These are phyloP conservation scores for Bembecia ichneumoniformis DNA, from an alignment of 2,888 invertebrate genomes.

Conservation along the genomic window DNA sequence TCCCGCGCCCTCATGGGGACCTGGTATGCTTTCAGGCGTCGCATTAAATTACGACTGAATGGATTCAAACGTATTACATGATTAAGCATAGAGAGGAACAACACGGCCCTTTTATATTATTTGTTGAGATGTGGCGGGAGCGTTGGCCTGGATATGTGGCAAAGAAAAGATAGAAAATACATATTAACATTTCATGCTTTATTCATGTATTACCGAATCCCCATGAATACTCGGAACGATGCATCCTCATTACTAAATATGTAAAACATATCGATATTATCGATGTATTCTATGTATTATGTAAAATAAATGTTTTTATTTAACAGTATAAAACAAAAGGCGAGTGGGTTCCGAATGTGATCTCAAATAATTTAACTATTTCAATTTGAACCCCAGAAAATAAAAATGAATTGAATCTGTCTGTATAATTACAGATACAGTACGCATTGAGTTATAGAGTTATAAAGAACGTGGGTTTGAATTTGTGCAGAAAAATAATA, in stretches of 20 bases:
- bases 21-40: constrained; percentile 8
- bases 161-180: constrained; percentile 11
- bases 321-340: not conserved
- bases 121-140: not conserved
- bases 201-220: constrained; percentile 17
- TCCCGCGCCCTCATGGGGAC: constrained; percentile 3
- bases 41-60: constrained; percentile 14
- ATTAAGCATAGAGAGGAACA: not conserved
- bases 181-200: constrained; percentile 17
- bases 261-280: not conserved
- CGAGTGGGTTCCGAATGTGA: too few relatives aligned
- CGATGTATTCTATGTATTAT: not conserved
- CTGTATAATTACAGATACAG: too few relatives aligned
- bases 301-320: not conserved
- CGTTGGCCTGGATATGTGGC: constrained; percentile 8
- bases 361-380: too few relatives aligned
- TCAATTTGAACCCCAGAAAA: too few relatives aligned
- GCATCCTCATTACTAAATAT: not conserved
- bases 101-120: not conserved
- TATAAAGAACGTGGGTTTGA: too few relatives aligned
- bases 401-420: too few relatives aligned
- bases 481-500: too few relatives aligned
- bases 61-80: constrained; percentile 9
- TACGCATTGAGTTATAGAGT: too few relatives aligned
- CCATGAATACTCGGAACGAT: constrained; percentile 10